Base-by-base conservation (phyloP, 2,888 invertebrate genomes). In the Lathronympha strigana region DNA sequence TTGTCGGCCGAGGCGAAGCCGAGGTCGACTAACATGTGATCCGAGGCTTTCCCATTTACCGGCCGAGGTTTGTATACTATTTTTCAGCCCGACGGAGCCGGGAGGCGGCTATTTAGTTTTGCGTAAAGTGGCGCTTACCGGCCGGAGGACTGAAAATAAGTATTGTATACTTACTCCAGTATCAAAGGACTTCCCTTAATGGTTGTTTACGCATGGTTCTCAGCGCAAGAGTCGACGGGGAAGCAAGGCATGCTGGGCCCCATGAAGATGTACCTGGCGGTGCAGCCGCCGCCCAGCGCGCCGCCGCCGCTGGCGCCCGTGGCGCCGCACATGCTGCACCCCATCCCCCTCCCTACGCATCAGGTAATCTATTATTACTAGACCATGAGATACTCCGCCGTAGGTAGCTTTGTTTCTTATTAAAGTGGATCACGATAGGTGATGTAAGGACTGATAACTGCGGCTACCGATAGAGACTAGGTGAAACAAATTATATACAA, bases 221-320 rank as follows among this genome's bases (percentile, higher is more conserved):
- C 87, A 95, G 97, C 97, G 25, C 97, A 97, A 95, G 96, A 96
- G 73, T 95, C 96, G 4, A 96, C 96, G 17, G 97, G 97, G 43
- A 97, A 96, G 82, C 95, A 96, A 82, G 96, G 96, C 45, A 96
- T 96, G 74, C 84, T 97, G 68, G 97, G 97, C 2, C 97, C 97
- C 9, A 95, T 96, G 9, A 97, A 97, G 88, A 96, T 97, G 79
- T 97, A 97, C 80, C 87, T 97, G 67, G 97, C 97, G 0, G 96
- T 97, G 61, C 97, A 97, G 80, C 97, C 97, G n/a, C 89, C 94
- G 57, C 83, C 87, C 67, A 74, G 80, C 57, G 81, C 85, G 45
- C 92, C 87, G 69, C 84, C 87, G 64, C 83, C 87, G 63, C 80
- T 85, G 62, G 72, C 87, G 64, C 82, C 83, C 15, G 82, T 81